Evolutionary conservation across 2,797 vertebrate species (phyloP), one percentile per base, ranked within the genome.

Genomic region (Anguilla megastoma): DNA sequence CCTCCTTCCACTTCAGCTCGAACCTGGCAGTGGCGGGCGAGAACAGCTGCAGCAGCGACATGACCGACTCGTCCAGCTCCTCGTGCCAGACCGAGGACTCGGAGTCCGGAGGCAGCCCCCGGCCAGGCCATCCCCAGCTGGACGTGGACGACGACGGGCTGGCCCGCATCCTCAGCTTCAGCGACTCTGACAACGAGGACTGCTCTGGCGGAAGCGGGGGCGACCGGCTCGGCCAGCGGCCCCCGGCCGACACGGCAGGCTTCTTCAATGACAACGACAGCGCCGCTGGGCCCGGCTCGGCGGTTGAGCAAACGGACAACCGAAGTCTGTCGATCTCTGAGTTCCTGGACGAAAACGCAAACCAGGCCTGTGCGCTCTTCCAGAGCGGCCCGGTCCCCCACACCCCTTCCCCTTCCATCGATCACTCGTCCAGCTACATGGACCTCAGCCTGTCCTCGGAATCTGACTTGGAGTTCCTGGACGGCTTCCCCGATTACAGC

Each of bases 381-480:
- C 94, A 97, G 56, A 95, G 94, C 85, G 91, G 96, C 0, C 92
- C 91, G 0, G 94, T 96, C 0, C 97, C 96, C 0, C 95, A 92
- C 93, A 92, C 93, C 7, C 92, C 95, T 88, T 96, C 95, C 0
- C 95, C 97, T 33, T 93, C 95, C 0, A 50, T 94, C 0, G 97
- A 98, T 21, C 95, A 94, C 1, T 94, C 95, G 0, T 96, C 97
- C 16, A 98, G 96, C 95, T 98, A 96, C 63, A 97, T 97, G 1
- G 99, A 99, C 94, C 96, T 98, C 92, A 99, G 98, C 93, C 96
- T 98, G 87, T 97, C 97, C 0, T 99, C 98, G 0, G 97, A 97
- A 24, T 98, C 98, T 3, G 97, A 98, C 89, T 94, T 99, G 89
- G 98, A 99, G 94, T 97, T 99, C 92, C 97, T 99, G 52, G 97